Evolutionary conservation across 2,888 invertebrate species (phyloP).

Genomic region (Eilema griseolum): DNA sequence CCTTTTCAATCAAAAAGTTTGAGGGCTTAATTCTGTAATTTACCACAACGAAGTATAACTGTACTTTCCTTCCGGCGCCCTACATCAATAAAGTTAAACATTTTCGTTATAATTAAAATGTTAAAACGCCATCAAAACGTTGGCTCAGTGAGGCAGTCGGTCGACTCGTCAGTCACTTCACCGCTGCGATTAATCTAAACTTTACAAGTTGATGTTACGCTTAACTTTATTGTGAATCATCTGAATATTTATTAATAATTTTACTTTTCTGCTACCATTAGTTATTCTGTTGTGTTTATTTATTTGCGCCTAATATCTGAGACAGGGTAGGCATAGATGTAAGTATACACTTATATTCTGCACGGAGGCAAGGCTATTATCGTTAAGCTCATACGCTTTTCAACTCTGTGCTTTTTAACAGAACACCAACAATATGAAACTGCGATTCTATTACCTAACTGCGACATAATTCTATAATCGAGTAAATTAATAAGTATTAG

Average conservation of each 20-base stretch:
- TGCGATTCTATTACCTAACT: no score
- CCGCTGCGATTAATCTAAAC: slow-evolving; percentile 45
- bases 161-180: slow-evolving; percentile 16
- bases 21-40: background rate
- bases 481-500: no score
- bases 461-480: no score
- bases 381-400: no score
- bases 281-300: slow-evolving; percentile 10
- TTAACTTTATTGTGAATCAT: slow-evolving; percentile 36
- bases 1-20: background rate
- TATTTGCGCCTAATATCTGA: background rate
- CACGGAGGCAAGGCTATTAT: background rate
- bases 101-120: slow-evolving; percentile 8
- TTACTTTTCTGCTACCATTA: slow-evolving; percentile 18
- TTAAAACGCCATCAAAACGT: slow-evolving; percentile 10
- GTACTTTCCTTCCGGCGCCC: no score
- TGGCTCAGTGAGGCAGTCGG: slow-evolving; percentile 7
- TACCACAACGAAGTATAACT: background rate
- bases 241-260: slow-evolving; percentile 30
- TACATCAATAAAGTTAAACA: slow-evolving; percentile 11
- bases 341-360: background rate
- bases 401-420: background rate
- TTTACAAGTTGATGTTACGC: slow-evolving; percentile 39
- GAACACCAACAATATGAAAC: no score
- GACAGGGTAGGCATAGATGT: background rate